Evolutionary conservation across 2,888 invertebrate genomes (phyloP).

Genomic region (Agrotis segetum): DNA sequence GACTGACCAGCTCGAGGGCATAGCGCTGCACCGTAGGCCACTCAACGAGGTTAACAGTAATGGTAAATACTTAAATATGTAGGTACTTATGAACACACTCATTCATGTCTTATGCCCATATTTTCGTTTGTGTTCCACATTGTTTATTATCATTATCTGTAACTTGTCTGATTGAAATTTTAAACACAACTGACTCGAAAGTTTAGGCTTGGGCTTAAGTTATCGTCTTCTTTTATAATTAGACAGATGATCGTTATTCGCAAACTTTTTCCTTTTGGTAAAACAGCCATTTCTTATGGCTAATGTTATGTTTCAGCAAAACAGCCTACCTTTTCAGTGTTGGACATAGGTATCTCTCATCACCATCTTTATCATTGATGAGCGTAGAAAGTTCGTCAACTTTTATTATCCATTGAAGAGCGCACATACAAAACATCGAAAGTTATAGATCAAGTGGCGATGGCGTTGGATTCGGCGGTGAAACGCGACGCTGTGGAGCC

Average conservation of each 20-base stretch:
- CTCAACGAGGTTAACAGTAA: constrained; percentile 92
- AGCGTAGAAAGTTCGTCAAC: constrained; percentile 11
- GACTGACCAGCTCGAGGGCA: constrained; percentile 93
- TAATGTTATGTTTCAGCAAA: neutral
- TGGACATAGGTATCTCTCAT: neutral
- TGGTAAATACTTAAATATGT: constrained; percentile 72
- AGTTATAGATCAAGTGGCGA: constrained; percentile 71
- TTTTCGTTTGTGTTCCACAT: no score
- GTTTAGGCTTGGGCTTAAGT: neutral
- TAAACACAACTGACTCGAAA: neutral
- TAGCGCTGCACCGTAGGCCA: constrained; percentile 91
- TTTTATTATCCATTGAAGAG: constrained; percentile 8
- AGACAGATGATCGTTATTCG: neutral
- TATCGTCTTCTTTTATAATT: neutral
- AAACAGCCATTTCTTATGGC: no score
- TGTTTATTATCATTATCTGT: neutral
- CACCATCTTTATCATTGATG: constrained; percentile 1
- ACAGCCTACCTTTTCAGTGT: neutral
- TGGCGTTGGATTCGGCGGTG: constrained; percentile 84
- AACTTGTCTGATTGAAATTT: neutral
- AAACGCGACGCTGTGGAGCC: constrained; percentile 82
- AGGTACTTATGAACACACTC: neutral
- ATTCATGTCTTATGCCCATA: no score
- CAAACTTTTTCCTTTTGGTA: neutral
- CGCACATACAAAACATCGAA: constrained; percentile 26